phyloP scores from a whole-genome alignment of 2,113 vertebrate genomes.

The Paracanthobrama guichenoti region DNA sequence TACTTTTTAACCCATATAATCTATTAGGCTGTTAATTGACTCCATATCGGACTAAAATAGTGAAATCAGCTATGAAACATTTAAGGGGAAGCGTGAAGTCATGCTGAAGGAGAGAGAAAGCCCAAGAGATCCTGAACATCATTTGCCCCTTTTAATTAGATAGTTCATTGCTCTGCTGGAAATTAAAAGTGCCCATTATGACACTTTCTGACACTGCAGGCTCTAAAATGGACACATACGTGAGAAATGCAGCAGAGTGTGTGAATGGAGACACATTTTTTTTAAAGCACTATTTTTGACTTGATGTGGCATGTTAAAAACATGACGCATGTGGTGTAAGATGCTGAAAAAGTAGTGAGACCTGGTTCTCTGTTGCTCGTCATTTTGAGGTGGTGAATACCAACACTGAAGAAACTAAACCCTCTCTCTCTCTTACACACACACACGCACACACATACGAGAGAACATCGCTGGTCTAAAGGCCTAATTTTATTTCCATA shows the following conservation, averaged over 20 bases:
- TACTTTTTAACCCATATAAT: neutral
- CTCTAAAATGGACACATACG: constrained; percentile 16
- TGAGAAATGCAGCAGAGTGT: constrained; percentile 3
- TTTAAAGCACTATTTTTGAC: neutral
- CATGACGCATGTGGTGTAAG: neutral
- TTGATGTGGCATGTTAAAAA: neutral
- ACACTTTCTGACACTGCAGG: constrained; percentile 20
- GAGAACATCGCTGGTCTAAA: constrained; percentile 32
- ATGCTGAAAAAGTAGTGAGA: constrained; percentile 4
- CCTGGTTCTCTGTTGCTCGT: neutral
- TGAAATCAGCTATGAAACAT: neutral
- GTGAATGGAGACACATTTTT: too few relatives aligned
- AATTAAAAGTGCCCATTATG: constrained; percentile 38
- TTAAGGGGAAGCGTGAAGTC: constrained; percentile 28
- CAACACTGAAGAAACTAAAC: constrained; percentile 15
- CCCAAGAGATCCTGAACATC: constrained; percentile 23
- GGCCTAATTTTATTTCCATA: constrained; percentile 48
- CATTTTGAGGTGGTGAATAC: constrained; percentile 23
- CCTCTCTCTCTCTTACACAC: neutral
- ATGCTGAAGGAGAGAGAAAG: constrained; percentile 4
- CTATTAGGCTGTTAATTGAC: constrained; percentile 21
- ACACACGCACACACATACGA: neutral
- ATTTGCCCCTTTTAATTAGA: constrained; percentile 34
- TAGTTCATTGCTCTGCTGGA: constrained; percentile 7
- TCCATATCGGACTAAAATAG: neutral